Conservation (phyloP, 2,888 invertebrate species). For the Tenodera sinensis region DNA sequence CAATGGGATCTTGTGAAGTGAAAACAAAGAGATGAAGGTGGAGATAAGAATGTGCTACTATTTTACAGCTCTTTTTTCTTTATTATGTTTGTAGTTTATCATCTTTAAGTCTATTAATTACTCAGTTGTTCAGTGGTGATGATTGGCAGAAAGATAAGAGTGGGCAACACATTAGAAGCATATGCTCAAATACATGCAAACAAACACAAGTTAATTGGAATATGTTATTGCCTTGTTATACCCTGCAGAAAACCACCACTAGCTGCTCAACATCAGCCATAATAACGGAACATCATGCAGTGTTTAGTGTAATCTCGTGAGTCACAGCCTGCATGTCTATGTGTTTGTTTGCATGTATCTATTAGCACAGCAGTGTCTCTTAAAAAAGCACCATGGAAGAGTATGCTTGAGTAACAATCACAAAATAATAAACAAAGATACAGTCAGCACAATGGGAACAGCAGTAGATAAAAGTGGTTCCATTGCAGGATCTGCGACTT, state of each 20-base stretch:
- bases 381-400: not conserved
- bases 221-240: not conserved
- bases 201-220: not conserved
- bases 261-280: not conserved
- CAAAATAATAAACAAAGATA: not conserved
- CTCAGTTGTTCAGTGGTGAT: not conserved
- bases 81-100: not conserved
- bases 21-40: constrained; percentile 2
- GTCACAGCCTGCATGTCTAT: not conserved
- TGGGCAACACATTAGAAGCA: not conserved
- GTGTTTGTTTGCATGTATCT: not conserved
- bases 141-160: not conserved
- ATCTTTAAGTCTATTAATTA: not conserved
- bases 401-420: not conserved
- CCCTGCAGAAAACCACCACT: not conserved
- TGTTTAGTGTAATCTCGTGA: not conserved
- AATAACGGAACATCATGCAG: too few relatives aligned
- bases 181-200: not conserved
- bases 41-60: not conserved
- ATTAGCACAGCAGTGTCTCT: not conserved
- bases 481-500: not conserved
- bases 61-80: not conserved
- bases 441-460: not conserved
- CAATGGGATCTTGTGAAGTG: constrained; percentile 9
- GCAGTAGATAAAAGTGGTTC: not conserved